Conservation (phyloP, 1,140 invertebrate species). For the Lordiphosa stackelbergi region DNA sequence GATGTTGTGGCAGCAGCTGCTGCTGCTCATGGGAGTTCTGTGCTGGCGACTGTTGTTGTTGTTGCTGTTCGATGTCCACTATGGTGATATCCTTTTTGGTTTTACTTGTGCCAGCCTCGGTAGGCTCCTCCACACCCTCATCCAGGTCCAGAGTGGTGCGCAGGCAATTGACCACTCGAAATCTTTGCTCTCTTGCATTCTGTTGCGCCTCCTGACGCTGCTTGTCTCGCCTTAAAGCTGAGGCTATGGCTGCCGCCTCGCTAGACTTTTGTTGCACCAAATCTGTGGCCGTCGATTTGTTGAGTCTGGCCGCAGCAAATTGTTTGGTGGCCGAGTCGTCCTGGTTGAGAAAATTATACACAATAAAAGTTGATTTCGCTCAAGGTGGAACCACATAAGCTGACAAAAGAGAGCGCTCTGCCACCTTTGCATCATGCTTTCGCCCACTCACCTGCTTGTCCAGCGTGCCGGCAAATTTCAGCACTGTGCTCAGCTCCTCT, state of each 20-base stretch:
- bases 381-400: slow-evolving; percentile 5
- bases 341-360: slow-evolving; percentile 22
- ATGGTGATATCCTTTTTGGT: slow-evolving; percentile 45
- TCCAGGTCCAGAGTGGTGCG: slow-evolving; percentile 46
- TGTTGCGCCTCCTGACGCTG: slow-evolving; percentile 58
- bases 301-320: slow-evolving; percentile 76
- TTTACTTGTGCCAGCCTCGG: background rate
- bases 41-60: slow-evolving; percentile 15
- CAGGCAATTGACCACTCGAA: slow-evolving; percentile 71
- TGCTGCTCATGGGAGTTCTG: background rate
- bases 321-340: slow-evolving; percentile 72
- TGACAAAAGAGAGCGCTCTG: too few relatives aligned
- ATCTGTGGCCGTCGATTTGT: slow-evolving; percentile 62
- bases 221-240: slow-evolving; percentile 25
- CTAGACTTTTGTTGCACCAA: slow-evolving; percentile 45
- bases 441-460: slow-evolving; percentile 61
- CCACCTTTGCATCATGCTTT: background rate
- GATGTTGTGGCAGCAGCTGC: background rate
- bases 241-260: slow-evolving; percentile 27
- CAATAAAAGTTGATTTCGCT: background rate
- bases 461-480: slow-evolving; percentile 80
- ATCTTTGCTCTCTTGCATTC: slow-evolving; percentile 60
- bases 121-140: background rate
- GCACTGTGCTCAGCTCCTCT: slow-evolving; percentile 76
- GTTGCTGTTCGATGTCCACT: slow-evolving; percentile 53